Evolutionary conservation across 2,888 invertebrate species (phyloP).

Genomic region (Aproaerema taeniolella): DNA sequence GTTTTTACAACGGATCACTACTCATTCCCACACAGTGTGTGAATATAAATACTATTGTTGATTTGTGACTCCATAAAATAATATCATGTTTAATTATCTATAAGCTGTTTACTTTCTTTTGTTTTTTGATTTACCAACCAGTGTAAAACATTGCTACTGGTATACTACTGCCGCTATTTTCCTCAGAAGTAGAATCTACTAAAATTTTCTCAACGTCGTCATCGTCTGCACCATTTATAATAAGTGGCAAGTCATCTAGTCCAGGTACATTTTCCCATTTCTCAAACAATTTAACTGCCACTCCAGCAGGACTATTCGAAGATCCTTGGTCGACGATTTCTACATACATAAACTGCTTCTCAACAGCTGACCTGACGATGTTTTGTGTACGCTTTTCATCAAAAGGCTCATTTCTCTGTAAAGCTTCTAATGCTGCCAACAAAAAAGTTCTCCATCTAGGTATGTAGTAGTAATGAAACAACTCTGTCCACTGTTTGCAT

Average conservation of each 20-base stretch:
- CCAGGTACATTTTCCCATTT: slow-evolving; percentile 55
- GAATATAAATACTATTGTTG: too few species aligned
- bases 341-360: slow-evolving; percentile 31
- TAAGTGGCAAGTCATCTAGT: slow-evolving; percentile 48
- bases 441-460: slow-evolving; percentile 88
- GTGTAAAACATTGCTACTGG: too few species aligned
- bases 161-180: too few species aligned
- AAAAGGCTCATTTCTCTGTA: slow-evolving; percentile 71
- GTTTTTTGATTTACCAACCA: too few species aligned
- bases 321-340: too few species aligned
- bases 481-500: slow-evolving; percentile 93
- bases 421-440: slow-evolving; percentile 71
- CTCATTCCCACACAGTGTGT: too few species aligned
- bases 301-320: slow-evolving; percentile 17
- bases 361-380: slow-evolving; percentile 40
- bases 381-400: slow-evolving; percentile 76
- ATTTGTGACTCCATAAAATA: too few species aligned
- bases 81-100: too few species aligned
- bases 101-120: too few species aligned
- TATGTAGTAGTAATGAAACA: slow-evolving; percentile 80
- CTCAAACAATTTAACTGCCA: slow-evolving; percentile 39
- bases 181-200: not conserved
- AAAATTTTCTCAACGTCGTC: slow-evolving; percentile 22
- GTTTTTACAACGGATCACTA: too few species aligned
- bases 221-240: slow-evolving; percentile 32